Conservation (phyloP, 2,113 vertebrate species). For the Astatotilapia flaviijosephi region DNA sequence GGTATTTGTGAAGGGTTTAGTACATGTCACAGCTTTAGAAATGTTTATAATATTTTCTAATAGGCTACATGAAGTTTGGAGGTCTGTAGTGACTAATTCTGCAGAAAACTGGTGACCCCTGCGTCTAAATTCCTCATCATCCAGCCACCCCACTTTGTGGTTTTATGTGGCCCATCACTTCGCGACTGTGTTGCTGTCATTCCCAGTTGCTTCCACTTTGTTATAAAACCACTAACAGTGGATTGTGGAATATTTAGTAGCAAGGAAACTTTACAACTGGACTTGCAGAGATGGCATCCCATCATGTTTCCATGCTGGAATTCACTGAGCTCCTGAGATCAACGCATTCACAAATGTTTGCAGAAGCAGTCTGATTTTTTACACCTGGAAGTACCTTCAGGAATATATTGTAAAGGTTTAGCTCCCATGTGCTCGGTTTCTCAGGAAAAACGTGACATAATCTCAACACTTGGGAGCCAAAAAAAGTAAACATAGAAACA, state of each 20-base stretch:
- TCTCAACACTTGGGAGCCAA: background rate
- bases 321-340: background rate
- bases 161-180: background rate
- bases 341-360: background rate
- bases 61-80: background rate
- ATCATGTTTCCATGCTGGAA: background rate
- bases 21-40: background rate
- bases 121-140: background rate
- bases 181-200: fast-evolving
- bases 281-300: background rate
- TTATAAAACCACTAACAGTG: background rate
- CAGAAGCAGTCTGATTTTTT: background rate
- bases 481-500: background rate
- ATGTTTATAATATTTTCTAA: background rate
- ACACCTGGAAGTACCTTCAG: background rate
- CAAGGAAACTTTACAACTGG: background rate
- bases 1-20: background rate
- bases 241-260: background rate
- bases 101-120: background rate
- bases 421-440: background rate
- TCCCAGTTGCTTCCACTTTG: background rate
- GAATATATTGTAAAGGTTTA: background rate
- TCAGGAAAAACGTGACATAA: fast-evolving
- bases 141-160: fast-evolving
- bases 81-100: background rate